Percentiles rank a stretch among this genome's conserved stretches.
Evolutionary conservation across 1,140 invertebrate genomes (phyloP).

Genomic region (Heliconius melpomene): DNA sequence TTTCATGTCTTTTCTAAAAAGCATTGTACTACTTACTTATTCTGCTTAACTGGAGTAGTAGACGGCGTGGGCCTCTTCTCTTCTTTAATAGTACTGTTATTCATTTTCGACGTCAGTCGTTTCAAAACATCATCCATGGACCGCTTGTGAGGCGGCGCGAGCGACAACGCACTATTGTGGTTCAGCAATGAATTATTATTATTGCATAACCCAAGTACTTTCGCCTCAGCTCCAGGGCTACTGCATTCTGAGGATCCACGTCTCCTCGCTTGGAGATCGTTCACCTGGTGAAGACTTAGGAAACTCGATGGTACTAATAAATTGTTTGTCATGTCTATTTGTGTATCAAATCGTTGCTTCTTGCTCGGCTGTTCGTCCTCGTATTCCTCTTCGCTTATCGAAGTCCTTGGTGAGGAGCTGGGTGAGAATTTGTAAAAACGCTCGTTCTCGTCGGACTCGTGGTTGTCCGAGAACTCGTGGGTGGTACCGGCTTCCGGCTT

Average conservation of each 20-base stretch:
- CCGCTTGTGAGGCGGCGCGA: conserved; percentile 80
- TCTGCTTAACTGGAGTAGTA: conserved; percentile 83
- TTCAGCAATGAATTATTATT: conserved; percentile 80
- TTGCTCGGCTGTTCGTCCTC: conserved; percentile 81
- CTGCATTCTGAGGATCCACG: conserved; percentile 86
- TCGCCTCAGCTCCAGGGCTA: conserved; percentile 84
- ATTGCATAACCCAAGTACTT: conserved; percentile 78
- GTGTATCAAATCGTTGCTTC: conserved; percentile 76
- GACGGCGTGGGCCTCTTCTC: conserved; percentile 85
- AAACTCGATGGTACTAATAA: conserved; percentile 79
- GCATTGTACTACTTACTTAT: conserved; percentile 69
- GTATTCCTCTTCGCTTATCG: conserved; percentile 84
- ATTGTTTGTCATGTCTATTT: conserved; percentile 78
- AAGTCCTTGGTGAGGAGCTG: conserved; percentile 80
- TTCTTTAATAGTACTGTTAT: conserved; percentile 85
- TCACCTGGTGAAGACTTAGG: conserved; percentile 81
- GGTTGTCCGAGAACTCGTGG: conserved; percentile 70
- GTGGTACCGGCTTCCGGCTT: conserved; percentile 74
- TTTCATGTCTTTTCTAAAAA: too few species aligned
- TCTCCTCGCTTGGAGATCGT: conserved; percentile 72
- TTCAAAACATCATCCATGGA: conserved; percentile 95
- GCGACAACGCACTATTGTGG: conserved; percentile 75
- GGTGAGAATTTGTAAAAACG: conserved; percentile 82
- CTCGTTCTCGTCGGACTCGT: conserved; percentile 70
- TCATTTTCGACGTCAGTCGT: conserved; percentile 90